phyloP scores from a whole-genome alignment of 1,140 invertebrate species.

The Listronotus bonariensis region DNA sequence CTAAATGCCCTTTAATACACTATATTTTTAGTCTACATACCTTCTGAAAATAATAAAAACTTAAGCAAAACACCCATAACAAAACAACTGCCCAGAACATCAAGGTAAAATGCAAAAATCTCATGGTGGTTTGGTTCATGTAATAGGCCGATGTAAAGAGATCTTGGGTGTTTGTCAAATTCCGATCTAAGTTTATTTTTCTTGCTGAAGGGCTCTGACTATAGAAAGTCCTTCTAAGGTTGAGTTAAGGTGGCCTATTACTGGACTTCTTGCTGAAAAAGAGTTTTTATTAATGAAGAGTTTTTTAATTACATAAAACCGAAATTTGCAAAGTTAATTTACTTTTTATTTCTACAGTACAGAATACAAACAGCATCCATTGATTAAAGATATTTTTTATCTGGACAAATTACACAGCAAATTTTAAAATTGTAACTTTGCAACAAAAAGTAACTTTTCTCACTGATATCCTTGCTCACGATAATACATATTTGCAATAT shows the following conservation, averaged over 20 bases:
- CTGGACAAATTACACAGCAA: no score
- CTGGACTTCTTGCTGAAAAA: slow-evolving; percentile 59
- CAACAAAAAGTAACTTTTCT: no score
- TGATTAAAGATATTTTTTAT: no score
- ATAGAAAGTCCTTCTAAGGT: slow-evolving; percentile 77
- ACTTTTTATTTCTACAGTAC: no score
- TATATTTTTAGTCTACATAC: slow-evolving; percentile 26
- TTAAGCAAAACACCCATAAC: slow-evolving; percentile 60
- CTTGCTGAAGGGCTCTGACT: slow-evolving; percentile 80
- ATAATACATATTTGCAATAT: no score
- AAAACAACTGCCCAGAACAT: slow-evolving; percentile 57
- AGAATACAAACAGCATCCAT: no score
- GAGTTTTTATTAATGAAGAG: no score
- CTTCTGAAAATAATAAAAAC: slow-evolving; percentile 55
- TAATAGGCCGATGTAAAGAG: slow-evolving; percentile 69
- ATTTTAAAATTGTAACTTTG: no score
- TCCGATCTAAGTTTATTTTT: slow-evolving; percentile 77
- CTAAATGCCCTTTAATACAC: background rate
- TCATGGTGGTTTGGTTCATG: slow-evolving; percentile 63
- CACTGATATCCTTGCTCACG: no score
- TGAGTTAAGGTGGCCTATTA: slow-evolving; percentile 71
- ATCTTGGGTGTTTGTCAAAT: slow-evolving; percentile 80
- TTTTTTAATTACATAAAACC: no score
- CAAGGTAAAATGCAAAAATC: slow-evolving; percentile 66
- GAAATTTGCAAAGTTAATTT: no score